These are phyloP conservation scores for Loripinus fragilis DNA, from an alignment of 2,888 invertebrate genomes.

Conservation along the genomic window DNA sequence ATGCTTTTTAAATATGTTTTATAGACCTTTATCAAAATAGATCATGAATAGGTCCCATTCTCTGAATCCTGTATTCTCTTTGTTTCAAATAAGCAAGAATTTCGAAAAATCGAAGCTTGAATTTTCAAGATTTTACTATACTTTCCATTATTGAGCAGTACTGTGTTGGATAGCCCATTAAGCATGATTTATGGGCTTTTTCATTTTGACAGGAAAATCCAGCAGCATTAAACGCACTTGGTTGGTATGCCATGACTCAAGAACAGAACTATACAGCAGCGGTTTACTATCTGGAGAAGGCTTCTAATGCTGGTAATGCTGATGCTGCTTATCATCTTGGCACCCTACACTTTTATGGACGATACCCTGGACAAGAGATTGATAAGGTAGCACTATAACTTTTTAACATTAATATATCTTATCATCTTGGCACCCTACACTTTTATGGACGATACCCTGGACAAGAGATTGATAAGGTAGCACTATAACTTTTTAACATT, in stretches of 20 bases:
- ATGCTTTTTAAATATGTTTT: too few species aligned
- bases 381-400: conserved; percentile 76
- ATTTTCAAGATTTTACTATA: too few species aligned
- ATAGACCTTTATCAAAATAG: too few species aligned
- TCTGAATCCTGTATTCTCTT: too few species aligned
- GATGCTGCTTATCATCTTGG: conserved; percentile 81
- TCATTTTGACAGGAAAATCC: conserved; percentile 75
- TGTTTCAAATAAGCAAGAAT: too few species aligned
- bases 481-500: too few species aligned
- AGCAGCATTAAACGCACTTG: conserved; percentile 78
- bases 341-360: conserved; percentile 74
- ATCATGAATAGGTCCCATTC: too few species aligned
- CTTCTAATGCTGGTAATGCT: conserved; percentile 69
- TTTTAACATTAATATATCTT: conserved; percentile 77
- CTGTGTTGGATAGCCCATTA: too few species aligned
- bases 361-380: conserved; percentile 66
- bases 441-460: conserved; percentile 73
- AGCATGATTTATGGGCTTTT: too few species aligned
- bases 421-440: conserved; percentile 80
- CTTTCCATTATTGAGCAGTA: too few species aligned
- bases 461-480: conserved; percentile 69
- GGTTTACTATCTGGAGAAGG: conserved; percentile 69
- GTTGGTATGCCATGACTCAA: conserved; percentile 79
- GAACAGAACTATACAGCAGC: conserved; percentile 77
- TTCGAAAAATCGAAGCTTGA: too few species aligned